Evolutionary conservation across 1,140 invertebrate genomes (phyloP), one percentile per base, ranked within the genome.

Genomic region (Tetragnatha versicolor): DNA sequence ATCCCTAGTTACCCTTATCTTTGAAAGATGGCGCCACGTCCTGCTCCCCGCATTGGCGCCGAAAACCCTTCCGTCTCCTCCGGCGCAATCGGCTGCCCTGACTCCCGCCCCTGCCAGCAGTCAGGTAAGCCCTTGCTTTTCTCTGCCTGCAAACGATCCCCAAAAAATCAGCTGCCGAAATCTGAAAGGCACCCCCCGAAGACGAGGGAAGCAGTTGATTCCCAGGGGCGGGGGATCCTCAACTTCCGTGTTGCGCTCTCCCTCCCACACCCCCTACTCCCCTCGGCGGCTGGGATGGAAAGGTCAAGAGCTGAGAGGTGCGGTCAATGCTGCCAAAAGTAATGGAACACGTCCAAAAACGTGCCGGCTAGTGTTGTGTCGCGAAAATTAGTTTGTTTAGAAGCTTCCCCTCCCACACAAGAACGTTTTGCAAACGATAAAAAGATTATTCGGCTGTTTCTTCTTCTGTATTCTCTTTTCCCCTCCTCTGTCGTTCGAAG

Each of bases 1-100:
- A n/a, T n/a, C n/a, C n/a, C n/a, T n/a, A n/a, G n/a, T 60, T 60
- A 7, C 14, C 22, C 29, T 22, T 27, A 27, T 33, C 55, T 17
- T 27, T 49, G 49, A 45, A 45, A 69, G 66, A 53, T 69, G 66
- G 12, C 66, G 66, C 66, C 42, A 69, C 66, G 20, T n/a, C 20
- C 39, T 33, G 9, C 66, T 7, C 66, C 45, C 66, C 66, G 66
- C 66, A 69, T 29, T 55, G 47, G 20, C 33, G 39, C 25, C 27
- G 14, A n/a, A 29, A 22, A 31, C 12, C 29, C 14, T 37, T 35
- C n/a, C 25, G 20, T 47, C 25, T 27, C 53, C 27, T 20, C 25
- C 10, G 1, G 22, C 20, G 35, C 60, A 20, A 20, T 25, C 22
- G 42, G 39, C 39, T 29, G 14, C 42, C 42, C 20, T 20, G 14